Evolutionary conservation across 2,888 invertebrate genomes (phyloP).

Genomic region (Dryocosmus kuriphilus): DNA sequence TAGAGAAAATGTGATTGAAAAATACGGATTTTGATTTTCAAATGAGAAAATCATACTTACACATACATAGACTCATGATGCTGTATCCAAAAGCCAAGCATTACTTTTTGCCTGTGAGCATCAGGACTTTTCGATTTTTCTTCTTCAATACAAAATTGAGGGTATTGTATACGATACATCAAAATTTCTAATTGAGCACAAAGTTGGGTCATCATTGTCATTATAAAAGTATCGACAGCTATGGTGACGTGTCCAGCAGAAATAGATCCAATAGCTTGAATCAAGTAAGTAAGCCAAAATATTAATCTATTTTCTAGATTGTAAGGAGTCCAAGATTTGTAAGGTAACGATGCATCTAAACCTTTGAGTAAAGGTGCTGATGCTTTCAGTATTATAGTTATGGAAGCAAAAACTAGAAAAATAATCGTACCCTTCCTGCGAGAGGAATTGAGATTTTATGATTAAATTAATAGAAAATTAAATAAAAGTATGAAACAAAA

Average conservation of each 20-base stretch:
- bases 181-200: slow-evolving; percentile 55
- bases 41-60: background rate
- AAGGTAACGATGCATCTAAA: slow-evolving; percentile 45
- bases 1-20: too few species aligned
- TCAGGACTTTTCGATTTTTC: background rate
- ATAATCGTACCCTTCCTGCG: slow-evolving; percentile 21
- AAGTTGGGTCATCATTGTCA: slow-evolving; percentile 58
- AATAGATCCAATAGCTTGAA: slow-evolving; percentile 57
- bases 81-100: slow-evolving; percentile 12
- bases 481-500: background rate
- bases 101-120: background rate
- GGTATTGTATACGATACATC: slow-evolving; percentile 50
- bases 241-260: slow-evolving; percentile 54
- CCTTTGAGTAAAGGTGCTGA: slow-evolving; percentile 34
- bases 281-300: slow-evolving; percentile 55
- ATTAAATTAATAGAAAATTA: background rate
- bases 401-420: slow-evolving; percentile 15
- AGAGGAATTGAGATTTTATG: background rate
- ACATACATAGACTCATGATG: slow-evolving; percentile 14
- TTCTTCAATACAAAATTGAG: background rate
- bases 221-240: slow-evolving; percentile 58
- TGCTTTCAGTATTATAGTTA: slow-evolving; percentile 25
- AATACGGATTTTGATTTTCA: too few species aligned
- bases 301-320: slow-evolving; percentile 43
- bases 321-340: slow-evolving; percentile 59